Conservation (phyloP, 1,140 invertebrate species). For the Lordiphosa collinella region DNA sequence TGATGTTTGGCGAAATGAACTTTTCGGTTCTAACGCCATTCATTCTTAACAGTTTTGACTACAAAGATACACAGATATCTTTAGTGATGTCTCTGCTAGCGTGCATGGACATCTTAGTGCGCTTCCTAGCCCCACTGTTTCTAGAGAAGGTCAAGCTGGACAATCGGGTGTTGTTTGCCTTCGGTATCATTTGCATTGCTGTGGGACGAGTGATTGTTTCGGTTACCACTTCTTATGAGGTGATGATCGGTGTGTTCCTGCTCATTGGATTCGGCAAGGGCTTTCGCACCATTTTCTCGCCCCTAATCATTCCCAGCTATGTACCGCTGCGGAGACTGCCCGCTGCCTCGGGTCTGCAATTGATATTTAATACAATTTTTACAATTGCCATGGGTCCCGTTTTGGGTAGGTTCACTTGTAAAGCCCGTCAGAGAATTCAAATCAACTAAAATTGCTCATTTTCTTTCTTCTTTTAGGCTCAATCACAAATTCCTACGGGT, state of each 20-base stretch:
- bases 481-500: conserved; percentile 50
- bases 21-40: conserved; percentile 86
- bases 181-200: conserved; percentile 84
- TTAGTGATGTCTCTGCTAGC: conserved; percentile 83
- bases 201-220: conserved; percentile 80
- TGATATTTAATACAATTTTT: conserved; percentile 83
- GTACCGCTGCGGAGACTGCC: conserved; percentile 83
- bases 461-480: conserved; percentile 28
- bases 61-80: conserved; percentile 82
- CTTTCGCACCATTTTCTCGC: conserved; percentile 85
- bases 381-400: conserved; percentile 83
- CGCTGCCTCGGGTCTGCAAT: conserved; percentile 84
- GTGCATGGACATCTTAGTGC: conserved; percentile 82
- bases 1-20: conserved; percentile 85
- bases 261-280: conserved; percentile 85
- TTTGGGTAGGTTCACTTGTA: conserved; percentile 80
- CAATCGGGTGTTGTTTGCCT: conserved; percentile 84
- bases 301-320: conserved; percentile 85
- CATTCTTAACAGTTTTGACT: conserved; percentile 83
- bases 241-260: conserved; percentile 54
- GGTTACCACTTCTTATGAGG: conserved; percentile 49
- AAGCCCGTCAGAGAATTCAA: too few relatives aligned
- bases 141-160: conserved; percentile 83
- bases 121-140: conserved; percentile 83
- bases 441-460: not conserved